Evolutionary conservation across 2,888 invertebrate genomes (phyloP), one percentile per base, ranked within the genome.

Genomic region (Bimastos eiseni): DNA sequence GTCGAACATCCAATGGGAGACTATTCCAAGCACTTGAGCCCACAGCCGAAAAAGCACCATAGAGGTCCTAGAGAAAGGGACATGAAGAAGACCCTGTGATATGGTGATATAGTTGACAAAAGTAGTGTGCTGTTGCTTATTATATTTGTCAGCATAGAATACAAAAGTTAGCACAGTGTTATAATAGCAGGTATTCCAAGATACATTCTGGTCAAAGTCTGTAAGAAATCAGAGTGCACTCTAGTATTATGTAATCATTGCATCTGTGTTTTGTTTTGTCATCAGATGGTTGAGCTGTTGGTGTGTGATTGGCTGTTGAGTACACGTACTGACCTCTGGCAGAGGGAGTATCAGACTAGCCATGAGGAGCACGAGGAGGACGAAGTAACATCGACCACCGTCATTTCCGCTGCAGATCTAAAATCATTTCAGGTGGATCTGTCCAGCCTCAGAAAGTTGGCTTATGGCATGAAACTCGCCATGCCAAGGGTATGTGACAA

Each of bases 261-360:
- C 21, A 49, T 49, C 24, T 34, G 37, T 70, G n/a, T 30, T n/a
- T 70, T 70, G 30, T 3, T 90, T 30, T 91, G 37, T 89, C 24
- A 15, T 21, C 95, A 98, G 98, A 96, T 97, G 92, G 97, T 98
- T 93, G 98, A 98, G 95, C 96, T 98, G 93, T 96, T 99, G 93
- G 97, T 98, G 92, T 98, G 98, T 94, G 99, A 99, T 95, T 99
- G 98, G 98, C 95, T 99, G 93, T 95, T 99, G 93, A 98, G 98
- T 94, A 97, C 98, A 0, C 96, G 98, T 91, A 97, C 98, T 13
- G 97, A 97, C 4, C 95, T 98, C 91, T 99, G 99, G 99, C 97
- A 98, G 95, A 96, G 96, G 92, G 93, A 94, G 92, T 94, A 93
- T 91, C 92, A 91, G 90, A 95, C 95, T 90, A 30, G 41, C 44